Evolutionary conservation across 1,140 invertebrate species (phyloP).

Genomic region (Bombus balteatus): DNA sequence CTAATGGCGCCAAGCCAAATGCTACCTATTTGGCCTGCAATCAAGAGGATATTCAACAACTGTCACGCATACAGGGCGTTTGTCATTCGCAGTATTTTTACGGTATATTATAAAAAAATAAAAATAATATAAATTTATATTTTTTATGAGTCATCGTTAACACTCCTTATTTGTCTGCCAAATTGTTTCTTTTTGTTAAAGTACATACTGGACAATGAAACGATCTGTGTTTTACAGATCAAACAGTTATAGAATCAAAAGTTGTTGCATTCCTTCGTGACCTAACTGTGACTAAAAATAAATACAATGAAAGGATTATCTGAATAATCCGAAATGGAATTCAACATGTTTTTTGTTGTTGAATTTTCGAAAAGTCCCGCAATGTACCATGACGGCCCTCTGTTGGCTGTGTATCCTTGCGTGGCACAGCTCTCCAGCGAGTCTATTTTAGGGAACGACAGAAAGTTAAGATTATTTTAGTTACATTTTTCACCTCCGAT

Average conservation of each 20-base stretch:
- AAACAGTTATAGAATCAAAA: background rate
- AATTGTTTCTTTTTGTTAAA: background rate
- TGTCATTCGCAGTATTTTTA: background rate
- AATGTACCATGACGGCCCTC: constrained; percentile 36
- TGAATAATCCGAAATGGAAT: background rate
- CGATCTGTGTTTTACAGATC: too few relatives aligned
- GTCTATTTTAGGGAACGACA: constrained; percentile 70
- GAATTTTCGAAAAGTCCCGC: constrained; percentile 47
- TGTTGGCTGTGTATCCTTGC: constrained; percentile 53
- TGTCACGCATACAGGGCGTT: constrained; percentile 9
- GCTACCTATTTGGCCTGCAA: constrained; percentile 50
- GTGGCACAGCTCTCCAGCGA: constrained; percentile 66
- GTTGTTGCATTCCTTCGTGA: background rate
- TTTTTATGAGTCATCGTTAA: background rate
- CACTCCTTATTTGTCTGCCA: too few relatives aligned
- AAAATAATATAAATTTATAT: background rate
- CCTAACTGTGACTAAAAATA: background rate
- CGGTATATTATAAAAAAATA: background rate
- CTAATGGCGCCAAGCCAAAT: constrained; percentile 64
- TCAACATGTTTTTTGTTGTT: background rate
- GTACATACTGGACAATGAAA: background rate
- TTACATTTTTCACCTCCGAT: constrained; percentile 74
- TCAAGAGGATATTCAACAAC: constrained; percentile 55
- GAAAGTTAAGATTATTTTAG: constrained; percentile 74
- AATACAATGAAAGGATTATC: background rate